Evolutionary conservation across 1,140 invertebrate species (phyloP), one percentile per base, ranked within the genome.

Genomic region (Drosophila arizonae): DNA sequence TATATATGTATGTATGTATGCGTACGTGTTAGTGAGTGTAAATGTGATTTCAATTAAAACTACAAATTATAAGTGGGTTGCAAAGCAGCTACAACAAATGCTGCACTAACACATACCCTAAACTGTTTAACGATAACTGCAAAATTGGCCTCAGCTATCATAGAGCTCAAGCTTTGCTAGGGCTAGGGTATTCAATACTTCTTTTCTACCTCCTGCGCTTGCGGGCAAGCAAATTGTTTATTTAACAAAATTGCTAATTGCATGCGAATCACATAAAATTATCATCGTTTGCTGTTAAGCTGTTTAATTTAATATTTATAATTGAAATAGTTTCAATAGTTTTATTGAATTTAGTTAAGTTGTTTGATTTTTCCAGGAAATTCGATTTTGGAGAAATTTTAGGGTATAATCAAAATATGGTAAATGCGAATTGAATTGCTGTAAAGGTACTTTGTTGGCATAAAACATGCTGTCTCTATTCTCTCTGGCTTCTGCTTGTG

Each of bases 11-110:
- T 6, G 56, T 48, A 56, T 48, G 52, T 67, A 51, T 50, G 63
- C 57, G 48, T 77, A 46, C 58, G 61, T 50, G 63, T 70, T 41
- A 74, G 60, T 70, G 56, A 55, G 54, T 61, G 61, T 54, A 46
- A 72, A 48, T 48, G 55, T 70, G 62, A 57, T 69, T 70, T 74
- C 58, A 74, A 74, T 74, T 74, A 74, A 69, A 58, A 55, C 36
- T 56, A 41, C 66, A 70, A 52, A 57, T 56, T 63, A 51, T 57
- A 51, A 60, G 15, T 41, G 11, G 10, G 1, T 33, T 45, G 6
- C 15, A 24, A 24, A 24, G 36, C 33, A 11, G 46, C 9, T 8
- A 28, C 9, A 24, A 15, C 13, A 43, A 1, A 3, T 10, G 17
- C 3, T 28, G 15, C 30, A 33, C 15, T 48, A 10, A 9, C 6